phyloP scores from a whole-genome alignment of 2,888 invertebrate genomes.

The Cantharis rufa region DNA sequence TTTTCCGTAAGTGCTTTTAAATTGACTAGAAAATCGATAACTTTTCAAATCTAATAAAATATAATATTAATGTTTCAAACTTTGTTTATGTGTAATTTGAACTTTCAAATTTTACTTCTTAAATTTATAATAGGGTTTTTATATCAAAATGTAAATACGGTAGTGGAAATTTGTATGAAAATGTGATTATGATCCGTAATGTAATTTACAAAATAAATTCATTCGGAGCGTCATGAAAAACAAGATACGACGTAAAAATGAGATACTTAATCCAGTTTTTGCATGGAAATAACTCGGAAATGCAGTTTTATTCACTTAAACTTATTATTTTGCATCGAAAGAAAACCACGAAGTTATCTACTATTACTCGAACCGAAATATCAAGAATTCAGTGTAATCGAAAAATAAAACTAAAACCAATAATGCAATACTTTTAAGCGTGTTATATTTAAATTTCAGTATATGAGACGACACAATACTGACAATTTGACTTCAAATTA shows the following conservation, averaged over 20 bases:
- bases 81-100: background rate
- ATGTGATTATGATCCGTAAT: background rate
- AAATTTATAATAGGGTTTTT: background rate
- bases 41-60: background rate
- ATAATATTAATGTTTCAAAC: background rate
- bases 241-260: background rate
- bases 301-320: too few relatives aligned
- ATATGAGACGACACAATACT: too few relatives aligned
- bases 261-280: too few relatives aligned
- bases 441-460: too few relatives aligned
- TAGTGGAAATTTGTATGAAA: background rate
- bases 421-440: too few relatives aligned
- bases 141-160: background rate
- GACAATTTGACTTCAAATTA: too few relatives aligned
- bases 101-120: background rate
- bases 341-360: too few relatives aligned
- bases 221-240: background rate
- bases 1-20: constrained; percentile 7
- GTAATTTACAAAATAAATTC: background rate
- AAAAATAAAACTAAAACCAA: too few relatives aligned
- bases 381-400: too few relatives aligned
- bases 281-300: too few relatives aligned
- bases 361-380: too few relatives aligned
- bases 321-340: too few relatives aligned
- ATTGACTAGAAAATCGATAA: constrained; percentile 6